Evolutionary conservation across 92 coral and sea anemone genomes (phyloP), one percentile per base, ranked within the genome.

Genomic region (Paragorgia papillata): DNA sequence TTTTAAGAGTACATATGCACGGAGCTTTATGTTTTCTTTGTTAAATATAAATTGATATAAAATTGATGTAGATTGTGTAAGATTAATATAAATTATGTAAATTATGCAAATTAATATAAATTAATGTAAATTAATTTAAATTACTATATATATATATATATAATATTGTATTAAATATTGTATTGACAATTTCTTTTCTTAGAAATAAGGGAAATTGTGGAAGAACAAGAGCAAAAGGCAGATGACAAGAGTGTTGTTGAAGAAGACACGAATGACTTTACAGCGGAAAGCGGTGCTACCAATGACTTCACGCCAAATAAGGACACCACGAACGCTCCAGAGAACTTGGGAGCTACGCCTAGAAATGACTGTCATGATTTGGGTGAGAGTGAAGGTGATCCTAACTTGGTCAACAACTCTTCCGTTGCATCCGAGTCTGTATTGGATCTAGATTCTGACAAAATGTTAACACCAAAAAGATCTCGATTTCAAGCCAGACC

Each of bases 401-500:
- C 75, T 15, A 15, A 46, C 2, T 7, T 46, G 12, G n/a, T 2
- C 17, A n/a, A 6, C 53, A 46, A n/a, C n/a, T 6, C 53, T 15
- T 2, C 53, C n/a, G 53, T 7, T 2, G 9, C n/a, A 9, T 46
- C 78, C 18, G 28, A 35, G 32, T 34, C 64, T 26, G 37, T 7
- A 21, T 31, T 40, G 31, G 14, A 1, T 19, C 19, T 1, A 18
- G 49, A 71, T 32, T 10, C 30, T 17, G 53, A 26, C 29, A 71
- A 53, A 22, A 71, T 71, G 78, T 20, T 71, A 35, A 71, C 78
- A n/a, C 78, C 78, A 17, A 71, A 55, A 55, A 26, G 78, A 71
- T 53, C 63, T 6, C 63, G 78, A 1, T 29, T 55, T 71, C 33
- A 53, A 0, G 78, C 54, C 7, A 71, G 54, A 55, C 78, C 78